Conservation (phyloP, 2,888 invertebrate genomes). For the Argyresthia albistria region DNA sequence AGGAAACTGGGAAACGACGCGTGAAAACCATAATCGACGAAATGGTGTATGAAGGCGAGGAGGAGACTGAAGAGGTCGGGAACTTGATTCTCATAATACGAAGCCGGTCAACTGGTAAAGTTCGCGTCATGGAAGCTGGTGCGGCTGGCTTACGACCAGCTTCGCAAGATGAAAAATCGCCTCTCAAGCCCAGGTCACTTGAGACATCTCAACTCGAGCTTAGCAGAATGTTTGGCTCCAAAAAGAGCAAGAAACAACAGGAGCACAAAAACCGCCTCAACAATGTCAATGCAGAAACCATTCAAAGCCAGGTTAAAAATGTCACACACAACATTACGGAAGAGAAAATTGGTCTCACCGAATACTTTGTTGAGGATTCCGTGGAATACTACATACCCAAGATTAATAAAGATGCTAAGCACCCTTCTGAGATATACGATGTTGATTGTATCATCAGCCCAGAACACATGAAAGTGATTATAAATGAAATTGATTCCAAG, state of each 20-base stretch:
- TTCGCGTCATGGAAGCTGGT: conserved; percentile 37
- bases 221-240: conserved; percentile 77
- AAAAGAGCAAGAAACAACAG: conserved; percentile 69
- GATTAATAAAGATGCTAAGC: conserved; percentile 58
- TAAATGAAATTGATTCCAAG: conserved; percentile 31
- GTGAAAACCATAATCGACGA: conserved; percentile 28
- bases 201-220: conserved; percentile 50
- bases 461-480: conserved; percentile 42
- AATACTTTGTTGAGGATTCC: conserved; percentile 35
- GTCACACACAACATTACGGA: conserved; percentile 48
- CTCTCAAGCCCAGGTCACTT: conserved; percentile 12
- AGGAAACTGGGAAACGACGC: conserved; percentile 22
- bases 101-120: conserved; percentile 45
- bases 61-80: conserved; percentile 30
- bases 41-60: conserved; percentile 42
- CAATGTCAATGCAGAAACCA: conserved; percentile 63
- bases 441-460: conserved; percentile 48
- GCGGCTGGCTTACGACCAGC: conserved; percentile 29
- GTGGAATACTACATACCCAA: conserved; percentile 61
- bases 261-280: conserved; percentile 75
- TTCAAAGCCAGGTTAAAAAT: conserved; percentile 70
- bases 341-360: conserved; percentile 41
- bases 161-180: conserved; percentile 22
- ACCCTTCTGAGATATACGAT: conserved; percentile 56
- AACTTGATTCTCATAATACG: conserved; percentile 39